These are phyloP conservation scores for Sebastes cheni DNA, from an alignment of 2,797 vertebrate genomes.

Conservation along the genomic window DNA sequence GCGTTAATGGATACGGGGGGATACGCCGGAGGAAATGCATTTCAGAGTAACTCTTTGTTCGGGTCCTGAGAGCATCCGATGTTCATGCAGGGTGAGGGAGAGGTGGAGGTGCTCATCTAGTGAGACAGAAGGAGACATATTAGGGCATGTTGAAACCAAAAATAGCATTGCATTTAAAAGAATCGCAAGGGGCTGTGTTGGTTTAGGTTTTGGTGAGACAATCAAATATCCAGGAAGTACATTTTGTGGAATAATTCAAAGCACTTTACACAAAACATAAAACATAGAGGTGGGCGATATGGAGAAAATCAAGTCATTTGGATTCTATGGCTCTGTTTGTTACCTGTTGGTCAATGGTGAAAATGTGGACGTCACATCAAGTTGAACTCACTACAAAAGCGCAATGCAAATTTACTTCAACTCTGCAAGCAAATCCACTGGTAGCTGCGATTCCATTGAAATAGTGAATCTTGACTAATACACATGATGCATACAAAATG, in stretches of 20 bases:
- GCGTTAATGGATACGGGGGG: slow-evolving; percentile 69
- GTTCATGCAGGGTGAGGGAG: not conserved
- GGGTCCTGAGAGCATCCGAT: slow-evolving; percentile 15
- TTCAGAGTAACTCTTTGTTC: slow-evolving; percentile 38
- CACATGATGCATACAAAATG: not conserved
- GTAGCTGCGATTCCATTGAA: not conserved
- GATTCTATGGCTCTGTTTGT: not conserved
- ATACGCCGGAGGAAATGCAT: slow-evolving; percentile 39
- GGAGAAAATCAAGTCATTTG: no score
- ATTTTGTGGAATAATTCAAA: not conserved
- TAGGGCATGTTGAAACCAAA: not conserved
- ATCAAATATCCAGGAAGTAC: not conserved
- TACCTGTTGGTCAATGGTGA: not conserved
- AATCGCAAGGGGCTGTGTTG: not conserved
- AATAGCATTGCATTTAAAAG: not conserved
- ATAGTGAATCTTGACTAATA: not conserved
- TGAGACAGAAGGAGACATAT: slow-evolving; percentile 7
- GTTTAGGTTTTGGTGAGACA: not conserved
- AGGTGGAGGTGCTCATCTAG: not conserved
- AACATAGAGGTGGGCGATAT: no score
- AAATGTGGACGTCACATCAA: not conserved
- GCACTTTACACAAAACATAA: no score
- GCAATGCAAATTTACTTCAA: not conserved
- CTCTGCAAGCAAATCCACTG: not conserved
- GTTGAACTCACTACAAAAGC: not conserved